These are phyloP conservation scores for Gymnoscelis rufifasciata DNA, from an alignment of 2,888 invertebrate genomes.

Conservation along the genomic window DNA sequence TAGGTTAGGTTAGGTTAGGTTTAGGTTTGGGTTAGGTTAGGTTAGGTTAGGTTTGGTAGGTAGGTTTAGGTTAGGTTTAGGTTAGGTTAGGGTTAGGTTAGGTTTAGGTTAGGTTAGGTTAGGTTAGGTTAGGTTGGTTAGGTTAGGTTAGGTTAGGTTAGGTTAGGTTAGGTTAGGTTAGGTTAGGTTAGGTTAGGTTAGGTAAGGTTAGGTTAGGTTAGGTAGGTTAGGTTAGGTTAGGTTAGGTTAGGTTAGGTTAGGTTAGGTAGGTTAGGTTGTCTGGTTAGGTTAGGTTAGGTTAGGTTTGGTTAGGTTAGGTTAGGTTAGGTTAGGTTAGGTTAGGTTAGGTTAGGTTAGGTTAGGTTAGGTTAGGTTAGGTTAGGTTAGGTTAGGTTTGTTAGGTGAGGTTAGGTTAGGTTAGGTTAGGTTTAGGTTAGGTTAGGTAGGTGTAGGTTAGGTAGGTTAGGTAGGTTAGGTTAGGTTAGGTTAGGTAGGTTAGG, in stretches of 20 bases:
- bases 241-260: constrained; percentile 6
- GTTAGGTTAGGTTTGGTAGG: constrained; percentile 5
- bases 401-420: constrained; percentile 21
- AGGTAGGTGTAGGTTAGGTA: constrained; percentile 9
- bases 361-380: neutral
- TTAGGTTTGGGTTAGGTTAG: constrained; percentile 8
- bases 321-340: constrained; percentile 3
- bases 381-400: constrained; percentile 3
- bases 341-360: constrained; percentile 6
- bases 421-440: neutral
- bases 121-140: constrained; percentile 7
- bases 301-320: constrained; percentile 8
- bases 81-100: constrained; percentile 10
- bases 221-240: constrained; percentile 6
- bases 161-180: constrained; percentile 9
- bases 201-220: constrained; percentile 9
- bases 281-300: constrained; percentile 9
- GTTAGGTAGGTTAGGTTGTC: constrained; percentile 5
- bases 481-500: constrained; percentile 28
- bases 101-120: constrained; percentile 9
- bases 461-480: constrained; percentile 29
- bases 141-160: constrained; percentile 4
- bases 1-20: constrained; percentile 9
- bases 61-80: constrained; percentile 8
- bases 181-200: constrained; percentile 9